A percentile compares a stretch with the other conserved stretches of the same genome.
Conservation (phyloP, 1,140 invertebrate genomes). For the Psilanteris sp. region DNA sequence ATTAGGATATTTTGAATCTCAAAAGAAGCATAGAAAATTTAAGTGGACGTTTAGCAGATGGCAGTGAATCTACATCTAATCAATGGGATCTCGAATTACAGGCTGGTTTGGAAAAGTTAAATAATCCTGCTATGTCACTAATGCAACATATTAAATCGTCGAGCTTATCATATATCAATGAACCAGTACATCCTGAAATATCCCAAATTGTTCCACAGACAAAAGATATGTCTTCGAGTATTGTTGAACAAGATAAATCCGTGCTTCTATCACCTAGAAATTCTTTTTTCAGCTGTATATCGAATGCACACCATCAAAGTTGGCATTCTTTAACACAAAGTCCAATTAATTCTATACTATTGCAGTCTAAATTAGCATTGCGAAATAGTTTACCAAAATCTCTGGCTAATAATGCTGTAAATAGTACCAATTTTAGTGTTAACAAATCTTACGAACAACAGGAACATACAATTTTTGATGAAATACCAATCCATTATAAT, state of each 20-base stretch:
- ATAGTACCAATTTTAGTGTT: slow-evolving; percentile 63
- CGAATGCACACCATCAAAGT: slow-evolving; percentile 39
- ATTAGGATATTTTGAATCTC: slow-evolving; percentile 65
- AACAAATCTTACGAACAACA: neutral
- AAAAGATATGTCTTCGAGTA: neutral
- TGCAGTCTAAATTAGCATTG: slow-evolving; percentile 64
- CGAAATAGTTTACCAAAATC: slow-evolving; percentile 71
- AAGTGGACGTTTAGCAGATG: slow-evolving; percentile 72
- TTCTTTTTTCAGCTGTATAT: slow-evolving; percentile 25
- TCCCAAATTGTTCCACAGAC: neutral
- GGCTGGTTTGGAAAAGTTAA: slow-evolving; percentile 73
- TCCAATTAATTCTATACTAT: slow-evolving; percentile 67
- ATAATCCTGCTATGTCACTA: slow-evolving; percentile 58
- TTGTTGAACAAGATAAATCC: neutral
- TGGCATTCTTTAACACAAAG: slow-evolving; percentile 66
- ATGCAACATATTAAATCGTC: neutral
- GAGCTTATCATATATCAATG: neutral
- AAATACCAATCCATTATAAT: no score
- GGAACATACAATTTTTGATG: no score
- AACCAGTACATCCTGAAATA: neutral
- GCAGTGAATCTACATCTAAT: slow-evolving; percentile 73
- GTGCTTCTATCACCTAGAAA: slow-evolving; percentile 3
- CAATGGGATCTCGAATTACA: slow-evolving; percentile 77
- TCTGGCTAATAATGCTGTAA: slow-evolving; percentile 67
- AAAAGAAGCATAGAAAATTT: slow-evolving; percentile 70